Evolutionary conservation across 2,113 vertebrate genomes (phyloP), one percentile per base, ranked within the genome.

Genomic region (Macrotus californicus): DNA sequence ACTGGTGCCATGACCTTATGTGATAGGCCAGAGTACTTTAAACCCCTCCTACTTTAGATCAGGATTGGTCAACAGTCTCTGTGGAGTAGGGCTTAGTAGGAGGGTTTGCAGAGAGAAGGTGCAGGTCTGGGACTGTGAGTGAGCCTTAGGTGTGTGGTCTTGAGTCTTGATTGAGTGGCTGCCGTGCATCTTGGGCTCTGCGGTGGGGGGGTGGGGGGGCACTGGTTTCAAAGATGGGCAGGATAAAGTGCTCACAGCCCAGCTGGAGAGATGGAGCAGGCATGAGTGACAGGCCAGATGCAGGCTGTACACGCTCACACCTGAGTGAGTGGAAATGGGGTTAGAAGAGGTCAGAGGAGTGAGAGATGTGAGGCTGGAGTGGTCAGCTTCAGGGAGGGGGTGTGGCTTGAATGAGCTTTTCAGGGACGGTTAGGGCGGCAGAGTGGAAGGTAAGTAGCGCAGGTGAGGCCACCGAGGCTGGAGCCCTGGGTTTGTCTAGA

Each of bases 381-480:
- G 18, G 14, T 4, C 7, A 13, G 59, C 41, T 43, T 21, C 22
- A 21, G 89, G 79, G 75, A 79, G 82, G 48, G 52, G 69, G 15
- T 50, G 36, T 21, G n/a, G 41, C 24, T 56, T 59, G 64, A 52
- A 22, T n/a, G 72, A 54, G 39, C 64, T 36, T 52, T 48, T 52
- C 22, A 39, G 80, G 77, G 61, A 19, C 1, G 67, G 22, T 8
- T 64, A 24, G 26, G 6, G 0, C 5, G 36, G 41, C 7, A 4
- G 52, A 36, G 36, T 0, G 19, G 36, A 87, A 73, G 22, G 54
- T 6, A 12, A 81, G 8, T 13, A 1, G 8, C 0, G 64, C 0
- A 7, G 34, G 12, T 39, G 52, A 18, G n/a, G 16, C 5, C 2
- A 0, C 29, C 0, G 24, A 46, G 12, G 39, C 3, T 26, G 73